These are phyloP conservation scores for Elanus axillaris DNA, from an alignment of 2,113 vertebrate species.

Conservation along the genomic window DNA sequence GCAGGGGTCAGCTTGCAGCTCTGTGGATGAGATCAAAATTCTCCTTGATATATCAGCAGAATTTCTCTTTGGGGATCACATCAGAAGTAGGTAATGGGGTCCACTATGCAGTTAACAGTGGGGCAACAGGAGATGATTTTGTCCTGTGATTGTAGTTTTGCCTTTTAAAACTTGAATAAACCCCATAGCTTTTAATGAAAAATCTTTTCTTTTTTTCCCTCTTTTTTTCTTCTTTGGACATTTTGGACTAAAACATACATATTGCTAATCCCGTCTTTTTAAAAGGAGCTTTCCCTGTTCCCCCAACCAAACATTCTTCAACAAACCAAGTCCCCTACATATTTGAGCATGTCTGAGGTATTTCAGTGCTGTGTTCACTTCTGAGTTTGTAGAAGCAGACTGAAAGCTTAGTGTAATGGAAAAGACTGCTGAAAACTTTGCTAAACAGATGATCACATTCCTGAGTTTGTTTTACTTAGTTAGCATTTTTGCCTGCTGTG, in stretches of 20 bases:
- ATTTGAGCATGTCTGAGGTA: neutral
- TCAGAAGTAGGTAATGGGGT: neutral
- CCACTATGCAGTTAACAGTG: neutral
- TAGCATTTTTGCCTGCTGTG: slow-evolving; percentile 63
- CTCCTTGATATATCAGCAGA: neutral
- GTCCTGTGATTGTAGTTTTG: neutral
- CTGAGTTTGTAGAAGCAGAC: neutral
- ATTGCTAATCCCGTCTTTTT: neutral
- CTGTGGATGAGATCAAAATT: neutral
- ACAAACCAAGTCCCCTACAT: neutral
- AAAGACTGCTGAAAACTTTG: slow-evolving; percentile 54
- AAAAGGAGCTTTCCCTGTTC: neutral
- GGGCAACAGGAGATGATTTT: neutral
- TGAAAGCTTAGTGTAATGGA: slow-evolving; percentile 1
- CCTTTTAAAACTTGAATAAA: neutral
- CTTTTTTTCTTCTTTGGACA: neutral
- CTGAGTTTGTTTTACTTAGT: slow-evolving; percentile 69
- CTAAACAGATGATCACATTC: slow-evolving; percentile 67
- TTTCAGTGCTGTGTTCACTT: neutral
- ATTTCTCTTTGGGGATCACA: neutral
- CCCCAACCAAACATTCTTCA: neutral
- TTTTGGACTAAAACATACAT: neutral
- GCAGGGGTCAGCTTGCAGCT: neutral
- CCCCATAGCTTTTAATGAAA: neutral
- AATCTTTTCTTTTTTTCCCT: no score